A percentile compares a stretch with the other conserved stretches of the same genome.
These are phyloP conservation scores for Cremastobaeus sp. DNA, from an alignment of 2,888 invertebrate genomes.

Conservation along the genomic window DNA sequence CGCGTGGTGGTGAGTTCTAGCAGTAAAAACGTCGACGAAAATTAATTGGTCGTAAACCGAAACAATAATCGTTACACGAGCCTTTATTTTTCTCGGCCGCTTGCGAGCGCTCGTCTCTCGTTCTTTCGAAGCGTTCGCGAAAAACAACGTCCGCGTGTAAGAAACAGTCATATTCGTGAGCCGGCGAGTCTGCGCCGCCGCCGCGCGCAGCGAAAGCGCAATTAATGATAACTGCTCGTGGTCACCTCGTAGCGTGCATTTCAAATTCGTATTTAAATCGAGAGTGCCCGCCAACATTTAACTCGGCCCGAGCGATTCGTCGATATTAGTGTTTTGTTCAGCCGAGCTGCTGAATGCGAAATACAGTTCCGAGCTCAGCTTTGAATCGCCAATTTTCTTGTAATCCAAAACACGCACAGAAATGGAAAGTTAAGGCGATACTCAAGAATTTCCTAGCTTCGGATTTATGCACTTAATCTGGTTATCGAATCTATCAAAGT, in stretches of 20 bases:
- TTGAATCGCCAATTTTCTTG: no score
- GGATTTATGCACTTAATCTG: no score
- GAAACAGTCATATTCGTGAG: constrained; percentile 33
- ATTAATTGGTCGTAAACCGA: constrained; percentile 70
- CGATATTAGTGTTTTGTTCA: constrained; percentile 20
- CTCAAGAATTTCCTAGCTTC: no score
- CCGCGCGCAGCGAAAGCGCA: constrained; percentile 3
- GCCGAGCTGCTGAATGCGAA: constrained; percentile 9
- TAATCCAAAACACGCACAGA: no score
- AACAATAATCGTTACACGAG: constrained; percentile 68
- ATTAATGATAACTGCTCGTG: constrained; percentile 19
- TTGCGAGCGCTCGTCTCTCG: constrained; percentile 4
- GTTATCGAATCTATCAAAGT: no score
- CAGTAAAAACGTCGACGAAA: constrained; percentile 69
- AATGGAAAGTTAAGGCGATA: no score
- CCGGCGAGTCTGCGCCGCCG: constrained; percentile 19
- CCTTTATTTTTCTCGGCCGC: constrained; percentile 41
- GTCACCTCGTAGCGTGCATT: constrained; percentile 34
- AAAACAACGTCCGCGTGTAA: constrained; percentile 35
- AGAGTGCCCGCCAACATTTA: no score
- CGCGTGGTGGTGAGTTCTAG: constrained; percentile 53
- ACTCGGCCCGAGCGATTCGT: constrained; percentile 26
- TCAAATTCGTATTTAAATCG: constrained; percentile 41
- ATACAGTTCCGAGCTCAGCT: background rate
- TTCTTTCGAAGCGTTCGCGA: constrained; percentile 21